Evolutionary conservation across 2,888 invertebrate genomes (phyloP), one percentile per base, ranked within the genome.

Genomic region (Endomychus coccineus): DNA sequence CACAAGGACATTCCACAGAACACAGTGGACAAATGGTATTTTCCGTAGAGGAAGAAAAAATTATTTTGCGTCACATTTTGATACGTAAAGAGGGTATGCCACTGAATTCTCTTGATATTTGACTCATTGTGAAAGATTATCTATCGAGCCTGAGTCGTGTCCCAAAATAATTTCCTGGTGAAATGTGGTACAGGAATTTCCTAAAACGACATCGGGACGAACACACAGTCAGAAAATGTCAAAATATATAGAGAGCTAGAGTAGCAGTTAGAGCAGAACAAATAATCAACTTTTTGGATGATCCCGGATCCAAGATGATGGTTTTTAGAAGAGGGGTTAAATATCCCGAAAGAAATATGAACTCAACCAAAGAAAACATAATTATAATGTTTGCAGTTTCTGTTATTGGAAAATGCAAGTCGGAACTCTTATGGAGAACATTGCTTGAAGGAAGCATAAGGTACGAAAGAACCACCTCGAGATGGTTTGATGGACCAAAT

Each of bases 401-500:
- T 25, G 34, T 25, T 34, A 13, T 25, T 25, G 34, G 34, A 34
- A 19, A 22, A 22, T 12, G 11, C 4, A n/a, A n/a, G n/a, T n/a
- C n/a, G n/a, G n/a, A n/a, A n/a, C n/a, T n/a, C n/a, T n/a, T n/a
- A n/a, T n/a, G n/a, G n/a, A n/a, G n/a, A n/a, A n/a, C n/a, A n/a
- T n/a, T n/a, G n/a, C n/a, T n/a, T n/a, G n/a, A n/a, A n/a, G n/a
- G n/a, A 6, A 13, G 14, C 28, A 6, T 12, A 13, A 15, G 17
- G n/a, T 34, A 34, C 14, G 27, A 17, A 16, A 10, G 25, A 16
- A 25, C 34, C 10, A 25, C 16, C 16, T 16, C 25, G 10, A 27
- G 34, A 16, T 34, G 34, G 34, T 34, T 34, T 27, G 34, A 34
- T 27, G 27, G 25, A 25, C 25, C 16, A 16, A 34, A 25, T 34